These are phyloP conservation scores for Lamellibrachia satsuma DNA, from an alignment of 2,888 invertebrate genomes.

Conservation along the genomic window DNA sequence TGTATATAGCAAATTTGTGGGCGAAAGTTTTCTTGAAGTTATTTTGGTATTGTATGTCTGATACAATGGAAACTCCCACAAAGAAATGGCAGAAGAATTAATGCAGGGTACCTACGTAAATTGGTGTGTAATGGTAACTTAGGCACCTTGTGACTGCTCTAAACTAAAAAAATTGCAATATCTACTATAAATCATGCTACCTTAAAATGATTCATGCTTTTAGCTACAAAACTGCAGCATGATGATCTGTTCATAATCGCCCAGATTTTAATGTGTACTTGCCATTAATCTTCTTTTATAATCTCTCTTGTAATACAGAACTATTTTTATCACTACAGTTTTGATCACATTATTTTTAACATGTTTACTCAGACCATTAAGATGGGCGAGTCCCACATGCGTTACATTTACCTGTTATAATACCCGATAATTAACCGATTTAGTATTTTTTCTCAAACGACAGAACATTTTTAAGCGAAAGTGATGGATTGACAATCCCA, in stretches of 20 bases:
- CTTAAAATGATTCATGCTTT: neutral
- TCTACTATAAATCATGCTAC: neutral
- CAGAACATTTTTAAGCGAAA: neutral
- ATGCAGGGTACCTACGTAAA: neutral
- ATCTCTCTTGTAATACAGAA: neutral
- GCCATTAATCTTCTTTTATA: neutral
- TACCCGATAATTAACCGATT: neutral
- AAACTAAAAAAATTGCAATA: neutral
- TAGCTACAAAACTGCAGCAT: neutral
- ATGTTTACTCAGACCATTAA: neutral
- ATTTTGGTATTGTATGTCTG: too few species aligned
- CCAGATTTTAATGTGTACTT: neutral
- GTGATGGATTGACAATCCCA: neutral
- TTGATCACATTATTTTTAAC: neutral
- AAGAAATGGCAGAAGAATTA: neutral
- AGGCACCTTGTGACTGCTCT: neutral
- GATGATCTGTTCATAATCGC: neutral
- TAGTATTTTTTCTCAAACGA: neutral
- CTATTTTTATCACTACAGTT: neutral
- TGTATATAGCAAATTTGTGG: too few species aligned
- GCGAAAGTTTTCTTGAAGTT: too few species aligned
- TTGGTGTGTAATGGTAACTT: neutral
- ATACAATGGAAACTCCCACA: neutral
- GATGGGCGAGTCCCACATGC: neutral
- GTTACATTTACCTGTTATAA: neutral